These are phyloP conservation scores for Bos indicus DNA, from an alignment of 2,113 vertebrate species.

Conservation along the genomic window DNA sequence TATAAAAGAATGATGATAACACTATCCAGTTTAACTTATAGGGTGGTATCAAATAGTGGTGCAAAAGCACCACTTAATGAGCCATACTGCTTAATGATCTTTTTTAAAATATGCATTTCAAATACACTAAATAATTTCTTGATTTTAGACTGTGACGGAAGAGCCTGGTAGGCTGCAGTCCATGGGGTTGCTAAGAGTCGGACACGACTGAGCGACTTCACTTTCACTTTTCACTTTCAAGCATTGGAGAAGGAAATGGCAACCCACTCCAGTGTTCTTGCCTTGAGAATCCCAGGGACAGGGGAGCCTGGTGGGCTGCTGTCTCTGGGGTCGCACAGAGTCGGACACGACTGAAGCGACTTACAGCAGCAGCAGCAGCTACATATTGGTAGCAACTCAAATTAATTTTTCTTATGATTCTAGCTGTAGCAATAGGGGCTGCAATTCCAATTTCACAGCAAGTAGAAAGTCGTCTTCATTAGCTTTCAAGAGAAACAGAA, in stretches of 20 bases:
- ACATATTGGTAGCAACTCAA: neutral
- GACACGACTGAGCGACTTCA: no score
- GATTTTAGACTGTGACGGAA: neutral
- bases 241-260: no score
- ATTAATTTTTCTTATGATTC: constrained; percentile 12
- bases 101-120: neutral
- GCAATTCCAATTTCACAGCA: neutral
- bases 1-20: neutral
- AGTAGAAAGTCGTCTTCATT: neutral
- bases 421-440: neutral
- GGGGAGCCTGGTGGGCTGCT: no score
- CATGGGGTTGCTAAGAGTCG: no score
- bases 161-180: no score
- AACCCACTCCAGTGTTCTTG: no score
- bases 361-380: neutral
- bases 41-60: neutral
- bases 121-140: constrained; percentile 4
- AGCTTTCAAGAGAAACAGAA: neutral
- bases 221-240: no score
- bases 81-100: neutral
- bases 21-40: neutral
- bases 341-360: no score
- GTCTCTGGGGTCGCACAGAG: no score
- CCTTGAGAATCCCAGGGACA: no score
- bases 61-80: neutral